phyloP scores from a whole-genome alignment of 1,140 invertebrate genomes.

The Ctenoplectra terminalis region DNA sequence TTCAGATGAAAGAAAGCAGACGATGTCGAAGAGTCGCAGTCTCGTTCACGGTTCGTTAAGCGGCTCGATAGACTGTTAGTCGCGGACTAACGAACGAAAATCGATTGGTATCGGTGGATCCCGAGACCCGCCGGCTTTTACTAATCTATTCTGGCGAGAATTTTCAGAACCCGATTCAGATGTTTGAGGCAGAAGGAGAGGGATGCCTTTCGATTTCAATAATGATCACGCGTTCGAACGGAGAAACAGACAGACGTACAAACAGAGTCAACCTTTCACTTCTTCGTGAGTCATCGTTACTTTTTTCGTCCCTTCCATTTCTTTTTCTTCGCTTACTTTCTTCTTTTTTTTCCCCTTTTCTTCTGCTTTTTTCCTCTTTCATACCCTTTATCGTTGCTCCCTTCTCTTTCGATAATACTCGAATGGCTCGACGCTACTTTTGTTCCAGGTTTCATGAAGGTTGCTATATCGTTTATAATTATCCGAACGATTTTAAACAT shows the following conservation, averaged over 20 bases:
- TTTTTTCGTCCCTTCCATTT: slow-evolving; percentile 21
- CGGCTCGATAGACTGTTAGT: not conserved
- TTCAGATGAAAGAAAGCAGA: too few relatives aligned
- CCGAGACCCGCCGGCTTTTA: not conserved
- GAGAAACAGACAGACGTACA: not conserved
- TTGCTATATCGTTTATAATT: too few relatives aligned
- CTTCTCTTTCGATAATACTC: not conserved
- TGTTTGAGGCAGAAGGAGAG: not conserved
- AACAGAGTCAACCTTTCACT: slow-evolving; percentile 44
- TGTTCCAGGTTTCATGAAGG: too few relatives aligned
- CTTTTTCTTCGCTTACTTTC: not conserved
- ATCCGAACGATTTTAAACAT: too few relatives aligned
- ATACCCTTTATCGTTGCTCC: not conserved
- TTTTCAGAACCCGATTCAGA: slow-evolving; percentile 13
- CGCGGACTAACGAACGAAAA: slow-evolving; percentile 6
- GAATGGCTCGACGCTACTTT: too few relatives aligned
- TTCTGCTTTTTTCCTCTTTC: not conserved
- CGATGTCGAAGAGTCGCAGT: not conserved
- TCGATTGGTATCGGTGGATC: slow-evolving; percentile 9
- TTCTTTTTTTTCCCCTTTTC: too few relatives aligned
- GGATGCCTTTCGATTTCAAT: slow-evolving; percentile 28
- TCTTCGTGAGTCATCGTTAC: slow-evolving; percentile 39
- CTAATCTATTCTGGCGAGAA: not conserved
- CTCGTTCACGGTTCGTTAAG: not conserved
- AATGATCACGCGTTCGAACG: not conserved